A percentile compares a stretch with the other conserved stretches of the same genome.
Evolutionary conservation across 2,888 invertebrate species (phyloP).

Genomic region (Synanthedon myopaeformis): DNA sequence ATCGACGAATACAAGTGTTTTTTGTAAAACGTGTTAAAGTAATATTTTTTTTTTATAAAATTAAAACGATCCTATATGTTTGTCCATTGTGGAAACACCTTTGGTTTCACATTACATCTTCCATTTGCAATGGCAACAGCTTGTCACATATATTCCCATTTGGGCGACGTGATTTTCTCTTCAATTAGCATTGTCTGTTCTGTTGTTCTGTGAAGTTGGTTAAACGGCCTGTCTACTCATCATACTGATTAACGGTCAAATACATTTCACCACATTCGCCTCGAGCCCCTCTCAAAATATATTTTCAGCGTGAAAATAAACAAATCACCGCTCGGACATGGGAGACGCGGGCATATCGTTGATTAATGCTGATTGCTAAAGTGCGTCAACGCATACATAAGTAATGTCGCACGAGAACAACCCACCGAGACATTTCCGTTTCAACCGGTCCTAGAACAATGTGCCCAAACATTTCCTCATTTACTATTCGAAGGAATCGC

Average conservation of each 20-base stretch:
- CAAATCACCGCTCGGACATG: conserved; percentile 50
- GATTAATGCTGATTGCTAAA: conserved; percentile 70
- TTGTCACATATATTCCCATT: conserved; percentile 5
- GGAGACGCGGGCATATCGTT: conserved; percentile 55
- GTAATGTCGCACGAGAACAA: conserved; percentile 39
- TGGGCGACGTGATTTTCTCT: conserved; percentile 19
- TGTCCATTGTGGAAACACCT: too few relatives aligned
- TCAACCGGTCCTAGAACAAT: conserved; percentile 65
- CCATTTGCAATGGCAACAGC: not conserved
- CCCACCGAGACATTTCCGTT: conserved; percentile 58
- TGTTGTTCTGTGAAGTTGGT: conserved; percentile 17
- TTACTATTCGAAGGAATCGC: conserved; percentile 40
- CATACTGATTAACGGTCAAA: conserved; percentile 24
- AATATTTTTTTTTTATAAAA: too few relatives aligned
- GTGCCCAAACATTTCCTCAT: conserved; percentile 55
- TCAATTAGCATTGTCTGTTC: conserved; percentile 22
- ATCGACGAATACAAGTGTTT: too few relatives aligned
- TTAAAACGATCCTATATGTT: too few relatives aligned
- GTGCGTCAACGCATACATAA: conserved; percentile 65
- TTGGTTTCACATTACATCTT: too few relatives aligned
- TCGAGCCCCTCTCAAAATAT: conserved; percentile 29
- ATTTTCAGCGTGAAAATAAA: conserved; percentile 52
- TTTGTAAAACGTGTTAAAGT: too few relatives aligned
- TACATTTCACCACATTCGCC: conserved; percentile 20
- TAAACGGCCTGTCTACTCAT: conserved; percentile 28